phyloP scores from a whole-genome alignment of 2,113 vertebrate genomes.

The Dolichotis patagonum region DNA sequence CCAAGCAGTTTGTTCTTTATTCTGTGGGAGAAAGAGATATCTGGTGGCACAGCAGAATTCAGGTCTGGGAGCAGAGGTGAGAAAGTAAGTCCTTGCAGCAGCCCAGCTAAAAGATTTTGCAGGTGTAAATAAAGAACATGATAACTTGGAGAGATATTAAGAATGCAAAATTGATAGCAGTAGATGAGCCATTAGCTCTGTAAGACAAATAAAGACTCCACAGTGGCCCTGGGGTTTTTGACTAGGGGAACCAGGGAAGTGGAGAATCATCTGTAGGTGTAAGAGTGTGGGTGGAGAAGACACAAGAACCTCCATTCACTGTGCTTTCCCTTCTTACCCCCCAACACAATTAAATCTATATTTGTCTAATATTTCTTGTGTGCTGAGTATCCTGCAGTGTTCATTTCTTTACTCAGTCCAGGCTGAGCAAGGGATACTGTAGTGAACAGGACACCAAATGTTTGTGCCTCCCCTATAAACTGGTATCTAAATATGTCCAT shows the following conservation, averaged over 20 bases:
- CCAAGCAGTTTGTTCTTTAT: not conserved
- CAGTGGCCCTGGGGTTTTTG: not conserved
- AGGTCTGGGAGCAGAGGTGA: not conserved
- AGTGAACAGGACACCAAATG: not conserved
- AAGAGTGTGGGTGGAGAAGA: not conserved
- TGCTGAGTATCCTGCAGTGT: not conserved
- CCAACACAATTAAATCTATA: not conserved
- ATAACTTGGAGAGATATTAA: constrained; percentile 1
- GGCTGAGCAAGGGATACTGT: not conserved
- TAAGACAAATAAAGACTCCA: not conserved
- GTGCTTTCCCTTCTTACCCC: not conserved
- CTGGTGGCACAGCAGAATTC: not conserved
- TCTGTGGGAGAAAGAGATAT: not conserved
- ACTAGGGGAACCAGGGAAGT: not conserved
- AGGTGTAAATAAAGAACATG: not conserved
- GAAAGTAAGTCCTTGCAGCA: not conserved
- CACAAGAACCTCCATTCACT: not conserved
- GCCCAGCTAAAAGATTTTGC: not conserved
- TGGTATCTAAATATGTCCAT: not conserved
- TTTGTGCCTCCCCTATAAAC: not conserved
- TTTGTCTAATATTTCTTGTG: not conserved
- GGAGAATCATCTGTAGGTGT: not conserved
- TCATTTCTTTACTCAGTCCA: not conserved
- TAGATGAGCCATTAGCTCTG: not conserved
- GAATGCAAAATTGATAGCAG: not conserved